Evolutionary conservation across 2,797 vertebrate species (phyloP).

Genomic region (Lycodopsis pacificus): DNA sequence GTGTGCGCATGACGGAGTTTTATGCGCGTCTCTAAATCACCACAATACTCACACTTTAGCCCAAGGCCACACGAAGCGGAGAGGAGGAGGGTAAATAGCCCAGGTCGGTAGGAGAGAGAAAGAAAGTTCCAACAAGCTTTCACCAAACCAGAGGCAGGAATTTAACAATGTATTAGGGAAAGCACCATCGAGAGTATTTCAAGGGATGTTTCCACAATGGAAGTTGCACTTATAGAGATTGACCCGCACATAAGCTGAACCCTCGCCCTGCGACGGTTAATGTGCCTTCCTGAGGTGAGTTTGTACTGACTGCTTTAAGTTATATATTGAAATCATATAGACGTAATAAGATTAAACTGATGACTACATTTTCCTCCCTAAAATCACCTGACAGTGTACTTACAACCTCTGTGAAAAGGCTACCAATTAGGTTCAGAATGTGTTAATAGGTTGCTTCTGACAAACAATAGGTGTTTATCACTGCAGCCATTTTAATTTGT

Average conservation of each 20-base stretch:
- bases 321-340: not conserved
- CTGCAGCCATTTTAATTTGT: not conserved
- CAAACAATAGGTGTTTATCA: not conserved
- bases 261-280: slow-evolving; percentile 9
- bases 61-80: slow-evolving; percentile 55
- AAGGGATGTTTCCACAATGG: slow-evolving; percentile 20
- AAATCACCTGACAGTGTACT: not conserved
- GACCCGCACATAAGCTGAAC: slow-evolving; percentile 20
- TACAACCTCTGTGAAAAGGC: not conserved
- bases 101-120: slow-evolving; percentile 20
- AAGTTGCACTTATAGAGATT: slow-evolving; percentile 27
- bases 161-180: slow-evolving; percentile 20
- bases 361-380: not conserved
- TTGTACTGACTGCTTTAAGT: not conserved
- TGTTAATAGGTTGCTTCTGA: not conserved
- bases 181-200: slow-evolving; percentile 7
- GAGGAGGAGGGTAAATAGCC: slow-evolving; percentile 38
- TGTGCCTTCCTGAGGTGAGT: slow-evolving; percentile 6
- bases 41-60: slow-evolving; percentile 61
- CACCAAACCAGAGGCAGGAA: slow-evolving; percentile 22
- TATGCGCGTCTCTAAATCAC: slow-evolving; percentile 68
- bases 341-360: not conserved
- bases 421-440: not conserved
- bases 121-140: slow-evolving; percentile 31
- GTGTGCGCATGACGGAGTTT: slow-evolving; percentile 61